Conservation (phyloP, 2,888 invertebrate species). For the Slavum lentiscoides region DNA sequence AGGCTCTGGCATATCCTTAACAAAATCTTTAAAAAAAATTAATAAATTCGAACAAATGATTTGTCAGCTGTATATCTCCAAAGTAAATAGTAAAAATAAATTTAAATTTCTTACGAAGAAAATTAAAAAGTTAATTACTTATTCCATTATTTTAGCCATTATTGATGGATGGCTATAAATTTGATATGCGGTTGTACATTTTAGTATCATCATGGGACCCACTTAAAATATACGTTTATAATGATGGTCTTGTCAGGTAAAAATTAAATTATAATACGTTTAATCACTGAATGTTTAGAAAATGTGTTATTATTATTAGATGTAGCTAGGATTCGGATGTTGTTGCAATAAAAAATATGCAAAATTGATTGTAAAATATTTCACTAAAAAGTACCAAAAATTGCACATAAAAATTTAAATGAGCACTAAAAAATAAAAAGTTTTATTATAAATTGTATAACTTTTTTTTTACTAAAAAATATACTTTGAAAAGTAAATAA, state of each 20-base stretch:
- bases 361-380: no score
- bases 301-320: background rate
- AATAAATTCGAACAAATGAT: slow-evolving; percentile 81
- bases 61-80: slow-evolving; percentile 77
- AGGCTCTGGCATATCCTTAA: slow-evolving; percentile 85
- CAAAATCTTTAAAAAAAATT: slow-evolving; percentile 78
- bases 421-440: no score
- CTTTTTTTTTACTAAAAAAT: no score
- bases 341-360: no score
- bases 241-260: slow-evolving; percentile 83
- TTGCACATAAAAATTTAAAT: no score
- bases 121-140: background rate
- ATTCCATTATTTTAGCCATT: slow-evolving; percentile 67
- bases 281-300: background rate
- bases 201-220: slow-evolving; percentile 90
- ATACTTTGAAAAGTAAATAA: no score
- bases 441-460: no score
- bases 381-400: no score
- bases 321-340: no score
- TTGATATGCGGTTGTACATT: slow-evolving; percentile 86
- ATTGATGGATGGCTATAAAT: slow-evolving; percentile 88
- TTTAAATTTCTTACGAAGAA: background rate
- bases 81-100: background rate
- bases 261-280: slow-evolving; percentile 32
- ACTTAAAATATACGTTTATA: slow-evolving; percentile 83